Evolutionary conservation across 2,113 vertebrate species (phyloP).

Genomic region (Orycteropus afer): DNA sequence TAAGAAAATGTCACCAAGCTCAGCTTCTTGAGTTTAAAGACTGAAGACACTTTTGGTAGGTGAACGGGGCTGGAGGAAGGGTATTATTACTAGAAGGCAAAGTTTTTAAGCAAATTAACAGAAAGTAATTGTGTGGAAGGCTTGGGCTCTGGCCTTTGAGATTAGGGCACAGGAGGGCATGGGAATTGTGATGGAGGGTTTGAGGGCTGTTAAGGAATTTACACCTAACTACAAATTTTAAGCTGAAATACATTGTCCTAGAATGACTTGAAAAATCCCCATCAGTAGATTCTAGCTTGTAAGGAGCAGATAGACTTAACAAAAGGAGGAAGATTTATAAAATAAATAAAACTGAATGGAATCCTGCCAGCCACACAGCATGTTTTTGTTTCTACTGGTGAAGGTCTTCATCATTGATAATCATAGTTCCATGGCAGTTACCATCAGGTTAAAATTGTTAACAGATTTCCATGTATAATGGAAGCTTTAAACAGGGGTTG

Average conservation of each 20-base stretch:
- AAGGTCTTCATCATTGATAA: neutral
- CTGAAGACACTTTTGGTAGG: neutral
- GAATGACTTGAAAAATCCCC: neutral
- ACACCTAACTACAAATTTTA: neutral
- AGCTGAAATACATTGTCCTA: neutral
- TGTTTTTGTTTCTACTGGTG: slow-evolving; percentile 47
- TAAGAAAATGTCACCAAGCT: neutral
- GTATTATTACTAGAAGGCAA: neutral
- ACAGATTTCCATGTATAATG: slow-evolving; percentile 18
- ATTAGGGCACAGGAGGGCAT: neutral
- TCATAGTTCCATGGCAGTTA: neutral
- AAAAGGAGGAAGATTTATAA: slow-evolving; percentile 20
- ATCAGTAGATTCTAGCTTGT: neutral
- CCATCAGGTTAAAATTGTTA: neutral
- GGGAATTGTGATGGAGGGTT: neutral
- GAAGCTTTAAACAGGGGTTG: neutral
- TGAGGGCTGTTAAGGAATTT: neutral
- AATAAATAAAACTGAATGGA: neutral
- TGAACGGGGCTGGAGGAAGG: neutral
- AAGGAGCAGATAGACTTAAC: neutral
- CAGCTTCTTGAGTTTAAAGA: neutral
- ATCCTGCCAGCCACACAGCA: neutral
- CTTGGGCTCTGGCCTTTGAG: neutral
- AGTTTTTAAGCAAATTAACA: neutral
- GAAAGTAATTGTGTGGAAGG: neutral